These are phyloP conservation scores for Cantharis flavilabris DNA, from an alignment of 2,888 invertebrate genomes.

Conservation along the genomic window DNA sequence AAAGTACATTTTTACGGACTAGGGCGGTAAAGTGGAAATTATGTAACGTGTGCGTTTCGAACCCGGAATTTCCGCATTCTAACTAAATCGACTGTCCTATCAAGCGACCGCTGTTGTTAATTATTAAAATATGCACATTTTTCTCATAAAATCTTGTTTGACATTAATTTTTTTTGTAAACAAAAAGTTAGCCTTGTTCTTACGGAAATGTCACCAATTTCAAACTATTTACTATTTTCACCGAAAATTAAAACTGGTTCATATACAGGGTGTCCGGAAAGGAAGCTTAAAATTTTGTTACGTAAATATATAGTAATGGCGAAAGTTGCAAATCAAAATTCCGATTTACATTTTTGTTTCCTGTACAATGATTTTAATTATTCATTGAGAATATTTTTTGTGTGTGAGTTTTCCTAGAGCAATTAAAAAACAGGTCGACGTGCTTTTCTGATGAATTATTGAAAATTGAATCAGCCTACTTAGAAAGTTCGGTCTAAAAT, in stretches of 20 bases:
- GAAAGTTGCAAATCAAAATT: not conserved
- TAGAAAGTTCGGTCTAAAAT: not conserved
- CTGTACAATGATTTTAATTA: not conserved
- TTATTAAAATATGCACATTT: too few species aligned
- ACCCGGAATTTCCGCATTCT: not conserved
- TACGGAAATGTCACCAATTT: not conserved
- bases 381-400: not conserved
- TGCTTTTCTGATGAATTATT: too few species aligned
- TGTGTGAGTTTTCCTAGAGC: not conserved
- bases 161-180: not conserved
- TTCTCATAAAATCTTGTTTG: too few species aligned
- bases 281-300: too few species aligned
- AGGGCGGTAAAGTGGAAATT: too few species aligned
- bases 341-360: not conserved
- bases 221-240: not conserved
- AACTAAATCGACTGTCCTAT: not conserved
- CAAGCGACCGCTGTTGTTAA: not conserved
- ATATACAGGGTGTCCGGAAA: not conserved
- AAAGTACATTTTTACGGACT: too few species aligned
- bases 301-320: not conserved
- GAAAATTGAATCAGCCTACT: not conserved
- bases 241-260: not conserved
- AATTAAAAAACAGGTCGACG: not conserved
- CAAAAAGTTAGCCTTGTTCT: not conserved
- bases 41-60: too few species aligned